These are phyloP conservation scores for Cynaeus angustus DNA, from an alignment of 2,888 invertebrate genomes.

Conservation along the genomic window DNA sequence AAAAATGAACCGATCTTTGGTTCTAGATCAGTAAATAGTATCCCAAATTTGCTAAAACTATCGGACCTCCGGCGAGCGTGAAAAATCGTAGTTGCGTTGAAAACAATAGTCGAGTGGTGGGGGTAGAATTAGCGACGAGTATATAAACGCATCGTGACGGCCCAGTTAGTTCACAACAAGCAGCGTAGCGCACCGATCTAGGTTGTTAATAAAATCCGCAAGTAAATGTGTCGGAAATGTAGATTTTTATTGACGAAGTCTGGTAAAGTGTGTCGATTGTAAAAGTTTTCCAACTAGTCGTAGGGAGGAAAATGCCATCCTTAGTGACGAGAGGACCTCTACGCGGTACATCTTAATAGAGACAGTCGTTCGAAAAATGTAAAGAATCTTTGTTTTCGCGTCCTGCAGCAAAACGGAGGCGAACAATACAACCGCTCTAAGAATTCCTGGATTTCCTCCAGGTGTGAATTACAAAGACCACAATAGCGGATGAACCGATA, in stretches of 20 bases:
- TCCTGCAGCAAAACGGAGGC: constrained; percentile 1
- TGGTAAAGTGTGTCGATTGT: neutral
- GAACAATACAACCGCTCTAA: constrained; percentile 23
- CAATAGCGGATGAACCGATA: constrained; percentile 46
- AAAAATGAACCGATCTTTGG: too few relatives aligned
- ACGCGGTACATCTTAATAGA: neutral
- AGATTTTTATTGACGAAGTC: neutral
- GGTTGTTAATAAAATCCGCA: neutral
- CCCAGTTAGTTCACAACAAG: neutral
- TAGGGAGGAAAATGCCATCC: neutral
- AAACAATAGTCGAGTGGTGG: neutral
- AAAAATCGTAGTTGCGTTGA: constrained; percentile 4
- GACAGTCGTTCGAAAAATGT: neutral
- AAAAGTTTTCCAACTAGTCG: constrained; percentile 4
- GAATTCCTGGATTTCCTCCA: constrained; percentile 48
- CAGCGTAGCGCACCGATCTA: neutral
- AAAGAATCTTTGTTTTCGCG: too few relatives aligned
- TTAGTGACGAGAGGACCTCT: neutral
- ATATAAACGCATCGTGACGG: neutral
- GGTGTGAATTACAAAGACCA: constrained; percentile 47
- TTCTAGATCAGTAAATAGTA: too few relatives aligned
- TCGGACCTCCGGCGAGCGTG: too few relatives aligned
- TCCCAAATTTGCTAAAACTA: too few relatives aligned
- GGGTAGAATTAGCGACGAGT: neutral
- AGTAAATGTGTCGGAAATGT: neutral